Conservation (phyloP, 2,113 vertebrate genomes). For the Cranoglanis bouderius region DNA sequence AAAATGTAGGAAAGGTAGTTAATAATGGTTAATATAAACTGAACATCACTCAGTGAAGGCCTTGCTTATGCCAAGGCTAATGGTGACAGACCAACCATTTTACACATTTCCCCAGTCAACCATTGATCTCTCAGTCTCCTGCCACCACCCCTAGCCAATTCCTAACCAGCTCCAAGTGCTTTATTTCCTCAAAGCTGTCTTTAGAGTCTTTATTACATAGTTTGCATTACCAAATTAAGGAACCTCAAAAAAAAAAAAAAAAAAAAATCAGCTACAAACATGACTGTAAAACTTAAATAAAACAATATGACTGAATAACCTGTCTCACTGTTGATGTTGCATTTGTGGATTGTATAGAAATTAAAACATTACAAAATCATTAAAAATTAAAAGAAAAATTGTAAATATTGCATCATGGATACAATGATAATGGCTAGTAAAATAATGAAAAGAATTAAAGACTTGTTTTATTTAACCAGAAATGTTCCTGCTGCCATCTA, state of each 20-base stretch:
- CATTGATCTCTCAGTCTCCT: conserved; percentile 45
- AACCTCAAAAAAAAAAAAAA: not conserved
- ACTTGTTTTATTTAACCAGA: conserved; percentile 29
- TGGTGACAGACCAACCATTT: conserved; percentile 51
- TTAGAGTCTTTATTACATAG: conserved; percentile 9
- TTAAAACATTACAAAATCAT: not conserved
- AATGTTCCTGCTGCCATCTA: conserved; percentile 70
- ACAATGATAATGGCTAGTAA: conserved; percentile 25
- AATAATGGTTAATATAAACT: conserved; percentile 63
- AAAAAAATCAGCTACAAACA: not conserved
- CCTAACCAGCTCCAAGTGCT: conserved; percentile 30
- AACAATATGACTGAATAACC: not conserved
- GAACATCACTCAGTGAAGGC: conserved; percentile 56
- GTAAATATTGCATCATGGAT: not conserved
- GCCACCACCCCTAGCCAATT: conserved; percentile 37
- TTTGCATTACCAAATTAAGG: not conserved
- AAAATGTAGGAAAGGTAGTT: conserved; percentile 62
- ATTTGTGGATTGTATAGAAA: not conserved
- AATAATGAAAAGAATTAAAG: conserved; percentile 66
- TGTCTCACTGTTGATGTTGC: not conserved
- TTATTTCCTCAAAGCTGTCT: conserved; percentile 5
- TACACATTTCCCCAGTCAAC: conserved; percentile 57
- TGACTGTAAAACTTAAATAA: not conserved
- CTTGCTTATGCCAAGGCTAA: conserved; percentile 53
- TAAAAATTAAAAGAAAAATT: not conserved